Conservation (phyloP, 2,797 vertebrate species). For the Arrhamphus sclerolepis region DNA sequence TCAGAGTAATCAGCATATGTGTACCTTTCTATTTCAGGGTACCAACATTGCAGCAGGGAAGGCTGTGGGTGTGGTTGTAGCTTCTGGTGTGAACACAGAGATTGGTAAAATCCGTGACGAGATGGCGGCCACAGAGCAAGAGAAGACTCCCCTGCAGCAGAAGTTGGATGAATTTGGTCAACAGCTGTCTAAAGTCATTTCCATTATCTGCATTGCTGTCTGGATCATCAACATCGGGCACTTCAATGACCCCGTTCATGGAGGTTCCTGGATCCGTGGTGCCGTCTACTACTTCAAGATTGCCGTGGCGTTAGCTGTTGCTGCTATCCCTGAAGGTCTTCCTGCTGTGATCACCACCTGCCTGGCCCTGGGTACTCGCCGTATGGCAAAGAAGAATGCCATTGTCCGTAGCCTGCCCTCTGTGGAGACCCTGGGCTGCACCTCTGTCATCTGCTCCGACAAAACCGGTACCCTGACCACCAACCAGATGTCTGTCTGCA, state of each 20-base stretch:
- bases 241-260: constrained; percentile 96
- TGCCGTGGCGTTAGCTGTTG: constrained; percentile 94
- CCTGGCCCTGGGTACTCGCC: constrained; percentile 93
- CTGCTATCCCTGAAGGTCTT: constrained; percentile 94
- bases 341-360: constrained; percentile 98
- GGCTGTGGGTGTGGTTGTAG: constrained; percentile 93
- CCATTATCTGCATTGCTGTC: constrained; percentile 95
- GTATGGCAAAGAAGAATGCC: constrained; percentile 98
- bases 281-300: constrained; percentile 99
- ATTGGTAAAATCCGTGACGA: constrained; percentile 98
- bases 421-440: constrained; percentile 96
- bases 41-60: constrained; percentile 97
- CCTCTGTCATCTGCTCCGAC: constrained; percentile 97
- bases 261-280: constrained; percentile 97
- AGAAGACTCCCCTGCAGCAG: constrained; percentile 95
- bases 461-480: constrained; percentile 97
- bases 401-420: constrained; percentile 96
- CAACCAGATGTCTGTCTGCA: constrained; percentile 98
- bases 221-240: constrained; percentile 99
- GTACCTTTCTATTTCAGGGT: constrained; percentile 79
- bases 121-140: constrained; percentile 97
- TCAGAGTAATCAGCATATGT: neutral
- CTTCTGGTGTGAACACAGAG: constrained; percentile 93
- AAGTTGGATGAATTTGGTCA: constrained; percentile 97
- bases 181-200: constrained; percentile 97